A percentile compares a stretch with the other conserved stretches of the same genome.
Evolutionary conservation across 2,888 invertebrate species (phyloP).

Genomic region (Chrysolina oricalcia): DNA sequence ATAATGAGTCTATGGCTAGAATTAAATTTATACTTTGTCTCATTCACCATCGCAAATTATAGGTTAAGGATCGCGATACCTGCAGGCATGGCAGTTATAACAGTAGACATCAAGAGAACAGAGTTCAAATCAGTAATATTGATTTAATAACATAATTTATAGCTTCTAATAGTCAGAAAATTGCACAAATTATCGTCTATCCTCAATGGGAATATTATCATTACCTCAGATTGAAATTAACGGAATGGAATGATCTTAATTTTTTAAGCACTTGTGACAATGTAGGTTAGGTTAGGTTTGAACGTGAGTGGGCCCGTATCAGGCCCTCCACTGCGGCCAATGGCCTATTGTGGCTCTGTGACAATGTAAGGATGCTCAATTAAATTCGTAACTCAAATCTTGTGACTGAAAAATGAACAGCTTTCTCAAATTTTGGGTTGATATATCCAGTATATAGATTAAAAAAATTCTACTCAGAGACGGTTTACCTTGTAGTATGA

Average conservation of each 20-base stretch:
- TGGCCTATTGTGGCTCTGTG: too few relatives aligned
- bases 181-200: constrained; percentile 25
- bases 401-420: too few relatives aligned
- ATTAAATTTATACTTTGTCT: constrained; percentile 36
- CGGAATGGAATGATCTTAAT: constrained; percentile 7
- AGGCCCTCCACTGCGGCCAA: too few relatives aligned
- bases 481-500: too few relatives aligned
- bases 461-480: too few relatives aligned
- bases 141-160: constrained; percentile 35
- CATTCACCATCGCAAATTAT: constrained; percentile 40
- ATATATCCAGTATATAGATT: too few relatives aligned
- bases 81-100: constrained; percentile 27
- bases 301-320: too few relatives aligned
- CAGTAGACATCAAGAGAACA: constrained; percentile 37
- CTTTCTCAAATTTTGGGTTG: too few relatives aligned
- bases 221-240: constrained; percentile 3
- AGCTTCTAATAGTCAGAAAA: constrained; percentile 30
- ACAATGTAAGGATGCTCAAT: too few relatives aligned
- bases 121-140: constrained; percentile 30
- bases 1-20: constrained; percentile 20
- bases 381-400: too few relatives aligned
- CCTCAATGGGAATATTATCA: constrained; percentile 4
- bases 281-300: too few relatives aligned
- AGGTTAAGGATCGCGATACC: constrained; percentile 19
- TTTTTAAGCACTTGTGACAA: not conserved